These are phyloP conservation scores for Andrena cerasifolii DNA, from an alignment of 1,140 invertebrate genomes.

Conservation along the genomic window DNA sequence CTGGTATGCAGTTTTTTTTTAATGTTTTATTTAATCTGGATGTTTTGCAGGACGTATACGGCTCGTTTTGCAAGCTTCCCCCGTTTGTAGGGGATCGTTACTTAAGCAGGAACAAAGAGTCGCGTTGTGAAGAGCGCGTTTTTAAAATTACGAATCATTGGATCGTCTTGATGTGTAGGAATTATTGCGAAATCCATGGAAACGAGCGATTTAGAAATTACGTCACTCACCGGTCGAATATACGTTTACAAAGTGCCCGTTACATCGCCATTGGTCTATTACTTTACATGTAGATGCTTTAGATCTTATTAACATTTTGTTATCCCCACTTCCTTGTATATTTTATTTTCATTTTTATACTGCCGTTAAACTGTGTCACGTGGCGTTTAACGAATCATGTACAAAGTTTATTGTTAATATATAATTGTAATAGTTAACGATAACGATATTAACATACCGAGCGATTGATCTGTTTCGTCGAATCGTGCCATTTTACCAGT, in stretches of 20 bases:
- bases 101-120: not conserved
- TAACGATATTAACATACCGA: conserved; percentile 49
- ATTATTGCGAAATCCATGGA: not conserved
- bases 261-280: conserved; percentile 1
- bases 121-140: conserved; percentile 2
- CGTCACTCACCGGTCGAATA: not conserved
- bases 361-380: conserved; percentile 64
- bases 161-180: not conserved
- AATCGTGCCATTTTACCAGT: conserved; percentile 73
- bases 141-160: not conserved
- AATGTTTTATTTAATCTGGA: no score
- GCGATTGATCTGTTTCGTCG: conserved; percentile 64
- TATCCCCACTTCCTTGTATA: conserved; percentile 54
- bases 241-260: conserved; percentile 11
- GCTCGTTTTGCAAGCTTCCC: not conserved
- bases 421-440: conserved; percentile 48
- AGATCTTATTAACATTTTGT: conserved; percentile 60
- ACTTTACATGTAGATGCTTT: conserved; percentile 39
- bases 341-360: conserved; percentile 72
- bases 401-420: conserved; percentile 78
- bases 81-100: not conserved
- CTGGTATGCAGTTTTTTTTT: not conserved
- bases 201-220: conserved; percentile 22
- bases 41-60: not conserved
- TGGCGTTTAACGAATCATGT: conserved; percentile 73